phyloP scores from a whole-genome alignment of 2,888 invertebrate species.

The Oscheius myriophilus region DNA sequence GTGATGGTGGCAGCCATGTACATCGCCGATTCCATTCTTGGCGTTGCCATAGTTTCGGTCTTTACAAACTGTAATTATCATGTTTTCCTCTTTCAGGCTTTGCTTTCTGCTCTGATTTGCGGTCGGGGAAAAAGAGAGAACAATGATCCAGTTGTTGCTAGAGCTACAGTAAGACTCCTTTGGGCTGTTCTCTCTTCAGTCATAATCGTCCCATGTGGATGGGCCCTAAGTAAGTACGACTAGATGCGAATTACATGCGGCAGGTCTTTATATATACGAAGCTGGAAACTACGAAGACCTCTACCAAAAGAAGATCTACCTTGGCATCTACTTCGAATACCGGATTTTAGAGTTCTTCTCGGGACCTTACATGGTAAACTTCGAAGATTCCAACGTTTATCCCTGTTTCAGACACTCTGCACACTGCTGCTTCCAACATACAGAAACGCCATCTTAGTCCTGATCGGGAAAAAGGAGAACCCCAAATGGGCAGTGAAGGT shows the following conservation, averaged over 20 bases:
- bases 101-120: neutral
- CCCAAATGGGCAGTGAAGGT: too few relatives aligned
- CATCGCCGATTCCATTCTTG: neutral
- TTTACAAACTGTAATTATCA: neutral
- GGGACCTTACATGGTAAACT: slow-evolving; percentile 9
- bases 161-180: neutral
- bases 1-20: slow-evolving; percentile 3
- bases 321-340: neutral
- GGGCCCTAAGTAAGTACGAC: slow-evolving; percentile 2
- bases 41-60: slow-evolving; percentile 9
- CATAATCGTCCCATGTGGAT: neutral
- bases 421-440: slow-evolving; percentile 19
- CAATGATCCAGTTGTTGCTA: slow-evolving; percentile 15
- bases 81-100: slow-evolving; percentile 1
- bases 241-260: neutral
- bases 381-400: too few relatives aligned
- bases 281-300: neutral
- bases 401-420: neutral
- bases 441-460: slow-evolving; percentile 7
- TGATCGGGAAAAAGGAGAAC: neutral
- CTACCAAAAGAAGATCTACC: neutral
- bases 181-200: slow-evolving; percentile 3
- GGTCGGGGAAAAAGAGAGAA: neutral
- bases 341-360: slow-evolving; percentile 22
- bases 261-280: neutral